phyloP scores from a whole-genome alignment of 2,113 vertebrate species.

The Excalfactoria chinensis region DNA sequence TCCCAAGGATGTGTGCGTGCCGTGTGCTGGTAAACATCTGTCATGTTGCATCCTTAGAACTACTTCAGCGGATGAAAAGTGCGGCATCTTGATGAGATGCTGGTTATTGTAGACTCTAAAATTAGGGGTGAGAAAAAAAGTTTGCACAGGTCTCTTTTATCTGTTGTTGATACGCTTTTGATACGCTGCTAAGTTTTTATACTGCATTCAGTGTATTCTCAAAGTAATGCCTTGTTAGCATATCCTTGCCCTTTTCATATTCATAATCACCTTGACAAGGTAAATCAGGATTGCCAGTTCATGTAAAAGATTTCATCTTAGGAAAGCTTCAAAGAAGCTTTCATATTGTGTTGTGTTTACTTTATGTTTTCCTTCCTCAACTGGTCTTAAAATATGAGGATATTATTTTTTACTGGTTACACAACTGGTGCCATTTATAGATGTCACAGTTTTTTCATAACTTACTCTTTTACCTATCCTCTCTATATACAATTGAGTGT shows the following conservation, averaged over 20 bases:
- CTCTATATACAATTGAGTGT: neutral
- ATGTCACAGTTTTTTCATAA: neutral
- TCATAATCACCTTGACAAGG: constrained; percentile 21
- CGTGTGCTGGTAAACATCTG: neutral
- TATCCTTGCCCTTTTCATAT: neutral
- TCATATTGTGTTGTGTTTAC: neutral
- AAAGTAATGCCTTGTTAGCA: neutral
- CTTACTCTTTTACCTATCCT: neutral
- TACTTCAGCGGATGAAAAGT: neutral
- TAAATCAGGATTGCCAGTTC: neutral
- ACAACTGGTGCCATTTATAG: neutral
- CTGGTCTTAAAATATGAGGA: neutral
- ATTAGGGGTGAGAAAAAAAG: neutral
- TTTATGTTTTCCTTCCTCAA: neutral
- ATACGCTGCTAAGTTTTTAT: neutral
- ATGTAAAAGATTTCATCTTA: neutral
- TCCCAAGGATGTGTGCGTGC: neutral
- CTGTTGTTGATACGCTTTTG: neutral
- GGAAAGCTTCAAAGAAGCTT: constrained; percentile 1
- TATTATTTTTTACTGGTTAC: constrained; percentile 7
- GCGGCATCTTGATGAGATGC: neutral
- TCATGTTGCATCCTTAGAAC: neutral
- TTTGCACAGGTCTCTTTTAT: neutral
- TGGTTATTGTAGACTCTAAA: neutral
- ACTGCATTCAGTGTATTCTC: neutral